Conservation (phyloP, 2,888 invertebrate species). For the Oxystoma pomonae region DNA sequence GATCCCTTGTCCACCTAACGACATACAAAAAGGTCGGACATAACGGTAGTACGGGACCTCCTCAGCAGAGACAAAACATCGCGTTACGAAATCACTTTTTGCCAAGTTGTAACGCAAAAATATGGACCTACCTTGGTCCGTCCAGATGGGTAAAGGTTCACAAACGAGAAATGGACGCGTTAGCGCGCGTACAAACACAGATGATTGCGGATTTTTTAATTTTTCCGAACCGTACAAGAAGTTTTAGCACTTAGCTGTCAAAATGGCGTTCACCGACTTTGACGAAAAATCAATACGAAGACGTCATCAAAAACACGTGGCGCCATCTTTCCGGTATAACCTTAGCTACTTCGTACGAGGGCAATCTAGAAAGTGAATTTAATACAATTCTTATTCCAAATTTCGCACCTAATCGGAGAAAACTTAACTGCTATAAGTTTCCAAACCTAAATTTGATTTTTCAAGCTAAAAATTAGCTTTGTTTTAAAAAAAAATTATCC, state of each 20-base stretch:
- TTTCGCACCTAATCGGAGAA: too few species aligned
- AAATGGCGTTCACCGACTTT: background rate
- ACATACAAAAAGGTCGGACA: slow-evolving; percentile 22
- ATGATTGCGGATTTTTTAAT: slow-evolving; percentile 47
- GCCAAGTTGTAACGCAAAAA: slow-evolving; percentile 31
- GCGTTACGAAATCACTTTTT: slow-evolving; percentile 38
- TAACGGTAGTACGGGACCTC: slow-evolving; percentile 38
- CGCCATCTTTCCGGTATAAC: background rate
- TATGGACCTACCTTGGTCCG: slow-evolving; percentile 69
- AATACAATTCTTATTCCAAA: too few species aligned
- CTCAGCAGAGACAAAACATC: slow-evolving; percentile 40
- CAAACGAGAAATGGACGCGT: slow-evolving; percentile 46
- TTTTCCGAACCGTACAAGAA: slow-evolving; percentile 35
- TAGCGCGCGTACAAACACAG: slow-evolving; percentile 44
- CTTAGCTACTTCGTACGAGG: background rate
- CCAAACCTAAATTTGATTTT: too few species aligned
- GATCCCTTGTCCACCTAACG: too few species aligned
- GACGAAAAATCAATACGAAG: background rate
- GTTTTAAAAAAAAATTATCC: too few species aligned
- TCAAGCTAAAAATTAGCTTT: too few species aligned
- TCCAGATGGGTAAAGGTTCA: slow-evolving; percentile 62
- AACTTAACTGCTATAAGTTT: too few species aligned
- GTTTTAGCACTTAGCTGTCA: background rate
- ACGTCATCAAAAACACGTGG: background rate
- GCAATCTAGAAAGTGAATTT: background rate